phyloP scores from a whole-genome alignment of 2,797 vertebrate species.

The Trachops cirrhosus region DNA sequence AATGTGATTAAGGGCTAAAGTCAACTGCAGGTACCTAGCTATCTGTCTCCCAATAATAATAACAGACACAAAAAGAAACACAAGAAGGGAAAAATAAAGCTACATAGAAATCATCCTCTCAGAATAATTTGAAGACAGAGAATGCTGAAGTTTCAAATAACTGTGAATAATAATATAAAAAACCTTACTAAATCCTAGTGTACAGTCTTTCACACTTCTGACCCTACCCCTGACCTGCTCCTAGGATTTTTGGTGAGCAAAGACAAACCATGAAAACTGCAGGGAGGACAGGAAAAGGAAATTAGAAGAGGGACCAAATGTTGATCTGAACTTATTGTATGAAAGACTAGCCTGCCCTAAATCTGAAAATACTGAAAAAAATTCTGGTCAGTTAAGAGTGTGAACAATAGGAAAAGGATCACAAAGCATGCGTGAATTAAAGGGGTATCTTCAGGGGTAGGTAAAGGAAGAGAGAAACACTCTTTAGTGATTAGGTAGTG shows the following conservation, averaged over 20 bases:
- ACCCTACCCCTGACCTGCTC: accelerated
- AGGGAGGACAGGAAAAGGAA: background rate
- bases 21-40: background rate
- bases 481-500: background rate
- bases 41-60: background rate
- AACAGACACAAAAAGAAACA: background rate
- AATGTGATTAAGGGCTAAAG: background rate
- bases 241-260: background rate
- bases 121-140: background rate
- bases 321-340: background rate
- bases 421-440: background rate
- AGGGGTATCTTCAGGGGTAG: background rate
- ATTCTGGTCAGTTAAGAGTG: background rate
- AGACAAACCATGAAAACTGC: background rate
- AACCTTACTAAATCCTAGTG: background rate
- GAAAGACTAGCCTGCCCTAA: background rate
- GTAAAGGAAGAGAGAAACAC: background rate
- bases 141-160: background rate
- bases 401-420: background rate
- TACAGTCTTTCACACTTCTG: background rate
- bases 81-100: background rate
- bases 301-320: background rate
- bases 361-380: background rate
- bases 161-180: background rate
- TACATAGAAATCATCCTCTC: background rate